These are phyloP conservation scores for Percopsis transmontana DNA, from an alignment of 2,113 vertebrate species.

Conservation along the genomic window DNA sequence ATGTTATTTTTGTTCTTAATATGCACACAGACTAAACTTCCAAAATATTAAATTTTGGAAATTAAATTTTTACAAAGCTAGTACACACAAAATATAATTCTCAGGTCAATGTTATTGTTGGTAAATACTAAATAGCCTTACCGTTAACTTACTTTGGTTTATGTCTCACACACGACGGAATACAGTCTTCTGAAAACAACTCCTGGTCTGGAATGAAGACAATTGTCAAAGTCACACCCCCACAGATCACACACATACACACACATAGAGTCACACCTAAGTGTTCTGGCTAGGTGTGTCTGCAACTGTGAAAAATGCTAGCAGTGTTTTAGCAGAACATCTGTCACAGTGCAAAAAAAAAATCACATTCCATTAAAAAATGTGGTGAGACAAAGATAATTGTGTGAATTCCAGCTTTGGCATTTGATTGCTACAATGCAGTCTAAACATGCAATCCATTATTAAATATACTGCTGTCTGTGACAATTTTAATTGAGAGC, in stretches of 20 bases:
- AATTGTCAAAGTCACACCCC: constrained; percentile 35
- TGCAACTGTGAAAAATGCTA: background rate
- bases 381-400: too few species aligned
- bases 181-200: constrained; percentile 34
- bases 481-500: background rate
- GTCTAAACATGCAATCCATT: too few species aligned
- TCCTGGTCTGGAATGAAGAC: constrained; percentile 14
- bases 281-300: constrained; percentile 1
- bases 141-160: constrained; percentile 32
- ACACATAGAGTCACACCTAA: constrained; percentile 15
- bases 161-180: constrained; percentile 22
- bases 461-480: too few species aligned
- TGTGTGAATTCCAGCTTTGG: background rate
- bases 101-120: background rate
- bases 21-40: background rate
- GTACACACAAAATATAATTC: background rate
- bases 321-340: background rate
- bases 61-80: too few species aligned
- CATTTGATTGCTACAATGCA: too few species aligned
- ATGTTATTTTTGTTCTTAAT: too few species aligned
- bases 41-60: too few species aligned
- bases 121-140: background rate
- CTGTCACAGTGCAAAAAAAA: background rate
- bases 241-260: constrained; percentile 7
- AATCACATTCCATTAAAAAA: background rate